Evolutionary conservation across 2,888 invertebrate species (phyloP).

Genomic region (Hetaerina titia): DNA sequence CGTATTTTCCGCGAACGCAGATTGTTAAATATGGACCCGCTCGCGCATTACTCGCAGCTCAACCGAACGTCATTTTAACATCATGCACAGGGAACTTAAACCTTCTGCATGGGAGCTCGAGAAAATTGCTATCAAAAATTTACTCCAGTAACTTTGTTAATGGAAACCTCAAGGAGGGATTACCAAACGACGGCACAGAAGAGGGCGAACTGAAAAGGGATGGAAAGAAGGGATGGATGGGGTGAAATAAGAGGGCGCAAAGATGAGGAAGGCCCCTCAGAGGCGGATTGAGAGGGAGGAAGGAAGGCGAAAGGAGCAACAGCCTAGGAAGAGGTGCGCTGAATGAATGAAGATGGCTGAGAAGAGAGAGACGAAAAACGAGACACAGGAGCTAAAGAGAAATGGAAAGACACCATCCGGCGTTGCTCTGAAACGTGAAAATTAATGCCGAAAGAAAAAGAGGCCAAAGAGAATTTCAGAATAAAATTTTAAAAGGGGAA

Average conservation of each 20-base stretch:
- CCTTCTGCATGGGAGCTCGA: neutral
- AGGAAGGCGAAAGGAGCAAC: neutral
- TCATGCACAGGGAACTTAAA: neutral
- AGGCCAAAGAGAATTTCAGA: neutral
- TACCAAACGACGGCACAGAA: neutral
- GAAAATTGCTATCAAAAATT: neutral
- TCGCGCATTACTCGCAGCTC: neutral
- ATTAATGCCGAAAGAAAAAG: neutral
- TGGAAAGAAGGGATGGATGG: neutral
- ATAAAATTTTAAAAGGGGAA: neutral
- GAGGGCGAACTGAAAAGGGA: neutral
- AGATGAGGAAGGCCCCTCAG: neutral
- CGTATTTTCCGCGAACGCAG: too few relatives aligned
- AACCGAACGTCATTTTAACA: neutral
- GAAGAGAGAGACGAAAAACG: neutral
- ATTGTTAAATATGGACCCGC: too few relatives aligned
- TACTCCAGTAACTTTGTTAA: neutral
- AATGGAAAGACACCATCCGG: neutral
- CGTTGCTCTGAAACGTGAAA: neutral
- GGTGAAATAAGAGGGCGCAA: neutral
- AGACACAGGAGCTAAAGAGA: neutral
- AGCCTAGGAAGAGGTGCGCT: neutral
- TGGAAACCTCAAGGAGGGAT: neutral
- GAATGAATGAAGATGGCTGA: neutral
- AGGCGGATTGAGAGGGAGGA: neutral